phyloP scores from a whole-genome alignment of 2,888 invertebrate species.

The Cephus pygmeus region DNA sequence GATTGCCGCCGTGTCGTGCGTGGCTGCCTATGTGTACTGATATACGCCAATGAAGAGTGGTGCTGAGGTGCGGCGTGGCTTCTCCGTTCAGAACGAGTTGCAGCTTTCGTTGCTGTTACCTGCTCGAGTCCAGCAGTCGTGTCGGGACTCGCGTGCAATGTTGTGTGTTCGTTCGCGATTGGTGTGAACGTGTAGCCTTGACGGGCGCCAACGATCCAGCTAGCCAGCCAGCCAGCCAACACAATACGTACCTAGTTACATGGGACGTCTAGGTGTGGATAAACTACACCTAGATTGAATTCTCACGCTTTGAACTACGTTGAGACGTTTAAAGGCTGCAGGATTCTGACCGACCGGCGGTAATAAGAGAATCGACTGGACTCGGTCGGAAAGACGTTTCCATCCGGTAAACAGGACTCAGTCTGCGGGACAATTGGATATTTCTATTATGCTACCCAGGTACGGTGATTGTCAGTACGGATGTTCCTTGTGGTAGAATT shows the following conservation, averaged over 20 bases:
- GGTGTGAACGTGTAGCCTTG: constrained; percentile 45
- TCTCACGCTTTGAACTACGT: neutral
- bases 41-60: neutral
- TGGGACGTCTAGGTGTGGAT: neutral
- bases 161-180: neutral
- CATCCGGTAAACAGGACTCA: neutral
- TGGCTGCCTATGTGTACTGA: neutral
- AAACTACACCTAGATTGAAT: neutral
- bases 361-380: neutral
- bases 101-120: neutral
- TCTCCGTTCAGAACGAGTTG: neutral
- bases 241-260: constrained; percentile 5
- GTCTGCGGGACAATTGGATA: neutral
- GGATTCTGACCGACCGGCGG: constrained; percentile 3
- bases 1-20: constrained; percentile 1
- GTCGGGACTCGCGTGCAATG: neutral
- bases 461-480: neutral
- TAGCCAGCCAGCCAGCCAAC: constrained; percentile 27
- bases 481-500: neutral
- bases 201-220: constrained; percentile 40
- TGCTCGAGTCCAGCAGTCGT: neutral
- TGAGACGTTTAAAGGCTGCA: neutral
- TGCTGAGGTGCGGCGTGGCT: constrained; percentile 3
- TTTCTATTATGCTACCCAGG: neutral
- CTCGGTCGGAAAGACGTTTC: neutral